Base-by-base conservation (phyloP, 2,797 vertebrate genomes). In the Sebastes oblongus region DNA sequence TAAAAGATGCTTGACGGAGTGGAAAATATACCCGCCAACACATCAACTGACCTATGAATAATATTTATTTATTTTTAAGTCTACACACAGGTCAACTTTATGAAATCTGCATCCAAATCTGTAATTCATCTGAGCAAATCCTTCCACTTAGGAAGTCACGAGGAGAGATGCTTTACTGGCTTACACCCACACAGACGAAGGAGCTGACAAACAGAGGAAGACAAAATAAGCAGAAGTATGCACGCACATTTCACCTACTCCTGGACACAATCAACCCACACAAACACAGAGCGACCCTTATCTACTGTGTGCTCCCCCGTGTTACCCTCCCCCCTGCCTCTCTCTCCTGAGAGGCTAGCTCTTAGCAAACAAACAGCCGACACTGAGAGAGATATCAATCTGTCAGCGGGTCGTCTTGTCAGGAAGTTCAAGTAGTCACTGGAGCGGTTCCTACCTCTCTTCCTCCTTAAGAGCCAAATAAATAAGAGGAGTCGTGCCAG, bases 361-460 rank as follows among this genome's bases (percentile, higher is more conserved):
- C 93, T 94, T 78, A 85, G 82, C 87, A 96, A 96, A 96, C 95
- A 97, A 96, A 96, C 93, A 95, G 56, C 88, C 82, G 60, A 89
- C 95, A 95, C 96, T 96, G 94, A 67, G 89, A 68, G 89, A 96
- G 86, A 1, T 95, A 96, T 96, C 95, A 93, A 93, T 95, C 95
- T 96, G 96, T 96, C 95, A 95, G 88, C 89, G 30, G 92, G 89
- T 86, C 77, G 83, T 91, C 94, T 93, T 93, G 94, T 94, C 89
- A 89, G 96, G 95, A 96, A 97, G 97, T 96, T 97, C 92, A 96
- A 96, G 95, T 91, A 94, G 96, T 96, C 88, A 89, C 69, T 88
- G 83, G 85, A 91, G 84, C 80, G 71, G 90, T 93, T 93, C 90
- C 83, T 89, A 91, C 88, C 74, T 78, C 83, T 89, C 89, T 92